Conservation (phyloP, 2,888 invertebrate species). For the Mystacides longicornis region DNA sequence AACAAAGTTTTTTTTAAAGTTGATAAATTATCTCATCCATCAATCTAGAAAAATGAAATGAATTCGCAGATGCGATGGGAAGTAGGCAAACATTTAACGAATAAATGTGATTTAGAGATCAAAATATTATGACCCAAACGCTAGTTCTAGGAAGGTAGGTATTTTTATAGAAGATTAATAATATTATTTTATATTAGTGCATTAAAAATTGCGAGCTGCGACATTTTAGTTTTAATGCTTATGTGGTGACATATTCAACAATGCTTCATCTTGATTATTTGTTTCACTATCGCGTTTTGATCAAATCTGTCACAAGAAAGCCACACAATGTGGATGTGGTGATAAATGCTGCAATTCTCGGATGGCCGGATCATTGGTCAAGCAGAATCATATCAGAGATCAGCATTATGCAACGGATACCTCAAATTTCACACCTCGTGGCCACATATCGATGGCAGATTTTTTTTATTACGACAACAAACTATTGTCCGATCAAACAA, state of each 20-base stretch:
- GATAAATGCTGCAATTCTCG: conserved; percentile 6
- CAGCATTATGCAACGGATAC: conserved; percentile 9
- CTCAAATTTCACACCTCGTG: conserved; percentile 17
- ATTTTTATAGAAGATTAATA: too few relatives aligned
- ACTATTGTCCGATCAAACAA: conserved; percentile 11
- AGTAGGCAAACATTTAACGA: too few relatives aligned
- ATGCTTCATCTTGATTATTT: background rate
- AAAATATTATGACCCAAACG: too few relatives aligned
- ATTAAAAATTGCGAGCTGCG: too few relatives aligned
- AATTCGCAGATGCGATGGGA: too few relatives aligned
- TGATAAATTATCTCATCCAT: too few relatives aligned
- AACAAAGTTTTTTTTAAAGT: too few relatives aligned
- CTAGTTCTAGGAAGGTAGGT: too few relatives aligned
- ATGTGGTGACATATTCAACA: background rate
- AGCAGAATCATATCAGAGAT: conserved; percentile 4
- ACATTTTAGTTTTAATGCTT: too few relatives aligned
- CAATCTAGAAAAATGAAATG: too few relatives aligned
- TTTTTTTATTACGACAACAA: conserved; percentile 4
- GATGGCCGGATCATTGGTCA: conserved; percentile 2
- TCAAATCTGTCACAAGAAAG: conserved; percentile 3
- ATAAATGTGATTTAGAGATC: too few relatives aligned
- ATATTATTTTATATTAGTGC: background rate
- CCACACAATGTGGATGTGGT: background rate
- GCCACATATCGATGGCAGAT: conserved; percentile 12
- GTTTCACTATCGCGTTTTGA: background rate